Evolutionary conservation across 2,113 vertebrate genomes (phyloP), one percentile per base, ranked within the genome.

Genomic region (Petrocephalus microphthalmus): DNA sequence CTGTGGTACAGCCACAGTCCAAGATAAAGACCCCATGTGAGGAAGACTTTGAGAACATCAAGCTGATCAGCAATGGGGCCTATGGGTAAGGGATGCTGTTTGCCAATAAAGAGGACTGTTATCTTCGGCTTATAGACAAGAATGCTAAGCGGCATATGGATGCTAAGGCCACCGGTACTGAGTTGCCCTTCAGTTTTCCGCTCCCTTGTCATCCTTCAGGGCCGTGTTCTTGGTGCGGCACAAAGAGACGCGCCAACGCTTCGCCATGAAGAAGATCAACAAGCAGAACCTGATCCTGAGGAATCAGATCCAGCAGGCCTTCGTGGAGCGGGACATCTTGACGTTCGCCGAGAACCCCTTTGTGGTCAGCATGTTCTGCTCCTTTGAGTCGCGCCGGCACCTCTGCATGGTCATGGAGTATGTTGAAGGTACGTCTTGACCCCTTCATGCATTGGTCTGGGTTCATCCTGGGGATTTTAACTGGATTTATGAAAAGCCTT

Each of bases 381-480:
- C 98, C 60, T 99, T 99, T 5, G 98, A 99, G 95, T 99, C 98
- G 74, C 95, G 97, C 89, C 94, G 98, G 8, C 98, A 99, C 90
- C 95, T 99, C 25, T 99, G 98, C 93, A 99, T 99, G 98, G 98
- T 99, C 91, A 99, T 99, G 97, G 98, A 99, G 92, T 99, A 99
- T 1, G 98, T 99, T 74, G 98, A 99, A 96, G 98, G 98, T 99
- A 94, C 91, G 45, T 42, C 42, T 47, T 37, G 19, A 78, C 6
- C 20, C 37, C 37, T 11, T 82, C 42, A 8, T 45, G 19, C 7
- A 17, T 15, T 17, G 29, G 37, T 22, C 7, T 5, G 6, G 29
- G 19, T 81, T 42, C 15, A 74, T 11, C 67, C 42, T 8, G 6
- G 54, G 54, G 19, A 22, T 57, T 57, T 67, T 13, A 3, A 67